Percentiles rank a stretch among this genome's conserved stretches.
These are phyloP conservation scores for Eupithecia subumbrata DNA, from an alignment of 2,888 invertebrate genomes.

Conservation along the genomic window DNA sequence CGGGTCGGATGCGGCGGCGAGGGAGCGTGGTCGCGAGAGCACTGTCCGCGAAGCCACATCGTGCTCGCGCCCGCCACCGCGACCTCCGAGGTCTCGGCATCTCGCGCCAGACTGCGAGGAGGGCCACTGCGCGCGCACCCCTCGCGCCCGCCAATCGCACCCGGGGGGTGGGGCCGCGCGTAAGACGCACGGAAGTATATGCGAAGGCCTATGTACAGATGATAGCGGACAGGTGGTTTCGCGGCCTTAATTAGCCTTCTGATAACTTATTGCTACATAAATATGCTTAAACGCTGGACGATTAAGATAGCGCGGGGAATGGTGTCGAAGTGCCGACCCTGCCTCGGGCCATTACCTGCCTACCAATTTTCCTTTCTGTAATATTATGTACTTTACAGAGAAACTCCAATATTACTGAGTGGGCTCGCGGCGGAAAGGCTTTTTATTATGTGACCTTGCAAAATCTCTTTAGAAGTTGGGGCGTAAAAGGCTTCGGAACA, in stretches of 20 bases:
- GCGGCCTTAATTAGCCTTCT: slow-evolving; percentile 81
- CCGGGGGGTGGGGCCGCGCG: slow-evolving; percentile 77
- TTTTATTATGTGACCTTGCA: slow-evolving; percentile 46
- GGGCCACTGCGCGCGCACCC: slow-evolving; percentile 80
- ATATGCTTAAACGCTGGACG: slow-evolving; percentile 76
- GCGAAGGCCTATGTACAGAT: slow-evolving; percentile 84
- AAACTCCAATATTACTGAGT: slow-evolving; percentile 56
- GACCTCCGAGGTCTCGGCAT: slow-evolving; percentile 71
- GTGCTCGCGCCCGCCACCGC: slow-evolving; percentile 68
- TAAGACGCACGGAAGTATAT: slow-evolving; percentile 84
- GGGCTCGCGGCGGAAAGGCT: slow-evolving; percentile 48
- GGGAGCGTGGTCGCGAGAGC: slow-evolving; percentile 68
- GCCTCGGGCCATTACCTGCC: slow-evolving; percentile 56
- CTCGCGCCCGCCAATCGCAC: slow-evolving; percentile 70
- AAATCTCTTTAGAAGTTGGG: slow-evolving; percentile 41
- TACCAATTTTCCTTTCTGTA: slow-evolving; percentile 58
- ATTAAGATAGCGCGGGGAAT: slow-evolving; percentile 74
- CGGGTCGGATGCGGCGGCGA: slow-evolving; percentile 49
- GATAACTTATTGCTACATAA: slow-evolving; percentile 82
- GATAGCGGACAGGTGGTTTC: slow-evolving; percentile 84
- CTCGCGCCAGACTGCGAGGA: slow-evolving; percentile 74
- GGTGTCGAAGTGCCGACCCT: slow-evolving; percentile 58
- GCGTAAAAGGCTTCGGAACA: slow-evolving; percentile 37
- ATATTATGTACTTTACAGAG: slow-evolving; percentile 58
- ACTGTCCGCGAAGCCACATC: slow-evolving; percentile 73